A percentile compares a stretch with the other conserved stretches of the same genome.
phyloP scores from a whole-genome alignment of 2,797 vertebrate genomes.

The Alcedo atthis region DNA sequence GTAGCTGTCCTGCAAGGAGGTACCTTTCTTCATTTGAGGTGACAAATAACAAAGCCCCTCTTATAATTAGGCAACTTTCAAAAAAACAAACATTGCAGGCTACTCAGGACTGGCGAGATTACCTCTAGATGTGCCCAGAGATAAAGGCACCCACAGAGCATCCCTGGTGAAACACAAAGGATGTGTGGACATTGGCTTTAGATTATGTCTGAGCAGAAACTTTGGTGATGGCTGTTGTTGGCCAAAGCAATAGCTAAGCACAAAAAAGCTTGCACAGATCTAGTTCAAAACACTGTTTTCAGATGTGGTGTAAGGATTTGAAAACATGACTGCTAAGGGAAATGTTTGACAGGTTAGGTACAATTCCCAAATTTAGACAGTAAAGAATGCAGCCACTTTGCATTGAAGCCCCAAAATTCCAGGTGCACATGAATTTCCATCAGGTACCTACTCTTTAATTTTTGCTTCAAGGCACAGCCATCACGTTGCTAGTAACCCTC shows the following conservation, averaged over 20 bases:
- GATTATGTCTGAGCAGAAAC: background rate
- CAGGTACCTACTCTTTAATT: background rate
- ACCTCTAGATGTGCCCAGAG: background rate
- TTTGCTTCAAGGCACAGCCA: background rate
- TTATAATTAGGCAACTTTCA: background rate
- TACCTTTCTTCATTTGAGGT: background rate
- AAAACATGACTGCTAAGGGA: background rate
- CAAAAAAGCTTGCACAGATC: background rate
- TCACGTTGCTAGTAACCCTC: background rate
- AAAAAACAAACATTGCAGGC: background rate
- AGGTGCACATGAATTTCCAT: background rate
- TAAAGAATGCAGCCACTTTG: background rate
- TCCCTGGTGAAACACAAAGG: background rate
- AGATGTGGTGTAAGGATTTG: background rate
- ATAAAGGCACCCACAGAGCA: background rate
- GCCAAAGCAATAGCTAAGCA: background rate
- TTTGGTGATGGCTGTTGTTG: background rate
- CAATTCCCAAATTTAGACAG: background rate
- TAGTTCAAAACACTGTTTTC: background rate
- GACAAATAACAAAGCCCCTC: background rate
- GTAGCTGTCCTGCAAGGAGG: background rate
- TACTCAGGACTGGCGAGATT: background rate
- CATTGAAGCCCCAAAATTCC: background rate
- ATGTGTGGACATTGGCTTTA: fast-evolving
- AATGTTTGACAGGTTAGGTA: background rate